Conservation (phyloP, 2,113 vertebrate species). For the Gila orcuttii region DNA sequence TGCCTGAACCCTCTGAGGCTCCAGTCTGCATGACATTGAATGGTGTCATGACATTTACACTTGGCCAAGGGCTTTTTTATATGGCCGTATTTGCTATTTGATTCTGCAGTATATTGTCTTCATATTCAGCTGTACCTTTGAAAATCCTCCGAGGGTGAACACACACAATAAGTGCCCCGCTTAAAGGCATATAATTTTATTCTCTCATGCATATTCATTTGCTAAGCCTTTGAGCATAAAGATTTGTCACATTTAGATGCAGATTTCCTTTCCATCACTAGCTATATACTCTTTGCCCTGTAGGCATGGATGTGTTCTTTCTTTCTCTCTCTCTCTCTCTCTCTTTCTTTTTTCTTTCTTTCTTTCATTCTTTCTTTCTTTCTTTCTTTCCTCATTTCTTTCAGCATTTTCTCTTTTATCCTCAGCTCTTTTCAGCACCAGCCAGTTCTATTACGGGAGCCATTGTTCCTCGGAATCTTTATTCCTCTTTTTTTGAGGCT, state of each 20-base stretch:
- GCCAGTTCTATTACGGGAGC: slow-evolving; percentile 43
- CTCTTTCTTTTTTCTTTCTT: neutral
- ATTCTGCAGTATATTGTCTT: slow-evolving; percentile 34
- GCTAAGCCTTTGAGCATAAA: slow-evolving; percentile 73
- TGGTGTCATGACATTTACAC: slow-evolving; percentile 46
- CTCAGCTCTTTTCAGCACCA: slow-evolving; percentile 18
- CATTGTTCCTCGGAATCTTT: slow-evolving; percentile 53
- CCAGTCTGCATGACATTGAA: slow-evolving; percentile 27
- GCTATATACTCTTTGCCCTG: slow-evolving; percentile 26
- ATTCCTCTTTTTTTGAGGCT: slow-evolving; percentile 44
- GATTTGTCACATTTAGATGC: slow-evolving; percentile 75
- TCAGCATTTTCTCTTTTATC: slow-evolving; percentile 26
- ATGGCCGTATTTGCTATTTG: slow-evolving; percentile 32
- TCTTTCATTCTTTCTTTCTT: neutral
- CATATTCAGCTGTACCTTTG: slow-evolving; percentile 57
- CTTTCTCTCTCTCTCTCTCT: slow-evolving; percentile 1
- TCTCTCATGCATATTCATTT: slow-evolving; percentile 80
- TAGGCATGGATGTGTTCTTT: slow-evolving; percentile 18
- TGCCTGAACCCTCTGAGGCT: slow-evolving; percentile 22
- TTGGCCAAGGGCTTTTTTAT: slow-evolving; percentile 38
- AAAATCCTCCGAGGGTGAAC: slow-evolving; percentile 29
- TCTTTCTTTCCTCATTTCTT: neutral
- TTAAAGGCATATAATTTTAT: slow-evolving; percentile 75
- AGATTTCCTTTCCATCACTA: slow-evolving; percentile 66
- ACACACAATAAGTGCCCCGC: slow-evolving; percentile 72